Base-by-base conservation (phyloP, 2,797 vertebrate genomes). In the Syndactyla subalaris region DNA sequence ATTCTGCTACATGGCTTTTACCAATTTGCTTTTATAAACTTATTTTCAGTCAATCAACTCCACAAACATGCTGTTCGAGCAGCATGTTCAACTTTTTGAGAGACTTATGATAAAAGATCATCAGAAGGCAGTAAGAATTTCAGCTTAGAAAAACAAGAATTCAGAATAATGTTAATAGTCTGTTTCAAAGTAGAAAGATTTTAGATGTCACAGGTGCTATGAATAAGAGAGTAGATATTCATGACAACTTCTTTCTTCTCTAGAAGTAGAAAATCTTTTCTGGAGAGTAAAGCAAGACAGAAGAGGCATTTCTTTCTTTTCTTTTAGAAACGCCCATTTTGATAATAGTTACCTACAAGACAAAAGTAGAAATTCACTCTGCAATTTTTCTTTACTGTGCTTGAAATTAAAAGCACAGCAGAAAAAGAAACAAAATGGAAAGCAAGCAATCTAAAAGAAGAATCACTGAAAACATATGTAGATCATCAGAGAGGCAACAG, bases 71-170 rank as follows among this genome's bases (percentile, higher is more conserved):
- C 65, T 92, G 92, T 85, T 92, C 79, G 92, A 95, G 55, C 32
- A 91, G 71, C 63, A 81, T 14, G 61, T 73, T 55, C 38, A 67
- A 24, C 43, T 30, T 95, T 92, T 93, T 87, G 90, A 92, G 49
- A 68, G 17, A 29, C 68, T 91, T 81, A 91, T 62, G 77, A 78
- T 49, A 90, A 85, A 92, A 90, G 45, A 86, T 62, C 36, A 63
- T 52, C 59, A 89, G 59, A 83, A 97, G 91, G 96, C 76, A 90
- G 61, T 59, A 95, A 77, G 76, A 94, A 84, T 78, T 91, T 88
- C 71, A 96, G 63, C 67, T 96, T 92, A 61, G 27, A 88, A 94
- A 93, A 94, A 73, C 62, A 94, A 87, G 22, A 93, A 88, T 84
- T 74, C 80, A 92, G 88, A 94, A 81, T 90, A 89, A 85, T 30